A percentile compares a stretch with the other conserved stretches of the same genome.
Conservation (phyloP, 2,888 invertebrate species). For the Lasioglossum marginatum region DNA sequence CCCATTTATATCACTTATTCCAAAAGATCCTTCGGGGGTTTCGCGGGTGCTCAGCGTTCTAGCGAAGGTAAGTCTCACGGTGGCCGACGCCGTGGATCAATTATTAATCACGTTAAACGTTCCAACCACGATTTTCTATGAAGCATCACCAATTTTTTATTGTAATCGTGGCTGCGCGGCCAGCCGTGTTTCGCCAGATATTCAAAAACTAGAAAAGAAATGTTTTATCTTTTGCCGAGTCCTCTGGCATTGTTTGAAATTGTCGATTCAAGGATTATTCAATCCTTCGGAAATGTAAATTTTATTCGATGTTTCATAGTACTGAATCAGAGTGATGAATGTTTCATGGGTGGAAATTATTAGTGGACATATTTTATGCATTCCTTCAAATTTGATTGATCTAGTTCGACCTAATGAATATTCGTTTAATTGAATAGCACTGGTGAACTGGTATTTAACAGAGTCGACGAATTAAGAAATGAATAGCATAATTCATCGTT, state of each 20-base stretch:
- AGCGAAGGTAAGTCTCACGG: slow-evolving; percentile 1
- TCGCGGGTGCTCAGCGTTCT: background rate
- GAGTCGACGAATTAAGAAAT: no score
- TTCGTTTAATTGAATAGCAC: no score
- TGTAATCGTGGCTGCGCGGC: background rate
- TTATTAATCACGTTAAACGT: background rate
- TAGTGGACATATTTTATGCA: background rate
- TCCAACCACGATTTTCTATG: background rate
- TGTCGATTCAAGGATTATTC: background rate
- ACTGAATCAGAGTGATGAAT: background rate
- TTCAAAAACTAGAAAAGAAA: background rate
- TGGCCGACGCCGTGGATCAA: background rate
- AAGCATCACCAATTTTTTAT: background rate
- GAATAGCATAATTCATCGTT: no score
- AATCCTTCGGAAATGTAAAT: background rate
- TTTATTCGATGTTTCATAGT: background rate
- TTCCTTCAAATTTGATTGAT: background rate
- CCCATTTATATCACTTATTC: background rate
- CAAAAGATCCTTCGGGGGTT: background rate
- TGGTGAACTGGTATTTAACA: no score
- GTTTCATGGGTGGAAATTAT: background rate
- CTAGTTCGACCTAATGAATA: no score
- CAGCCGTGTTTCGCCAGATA: background rate
- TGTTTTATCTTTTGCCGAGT: background rate
- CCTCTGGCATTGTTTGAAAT: background rate